These are phyloP conservation scores for Odocoileus virginianus DNA, from an alignment of 2,113 vertebrate species.

Conservation along the genomic window DNA sequence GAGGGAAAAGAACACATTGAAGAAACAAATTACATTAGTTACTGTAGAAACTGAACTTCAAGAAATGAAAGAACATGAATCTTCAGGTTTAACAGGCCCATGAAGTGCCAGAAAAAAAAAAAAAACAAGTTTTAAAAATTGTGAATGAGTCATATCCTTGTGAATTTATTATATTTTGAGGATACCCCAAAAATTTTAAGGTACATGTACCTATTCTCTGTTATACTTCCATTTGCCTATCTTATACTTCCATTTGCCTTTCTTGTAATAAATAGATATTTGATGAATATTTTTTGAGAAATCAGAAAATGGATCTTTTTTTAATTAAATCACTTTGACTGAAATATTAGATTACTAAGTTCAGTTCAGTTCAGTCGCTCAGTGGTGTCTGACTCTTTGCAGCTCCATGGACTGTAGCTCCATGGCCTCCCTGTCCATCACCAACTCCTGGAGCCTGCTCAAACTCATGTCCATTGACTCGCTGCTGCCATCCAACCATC, in stretches of 20 bases:
- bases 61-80: neutral
- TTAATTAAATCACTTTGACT: neutral
- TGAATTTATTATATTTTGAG: neutral
- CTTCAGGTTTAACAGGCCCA: neutral
- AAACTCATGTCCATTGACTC: neutral
- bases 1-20: neutral
- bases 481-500: neutral
- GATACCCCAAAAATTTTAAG: neutral
- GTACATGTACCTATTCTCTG: neutral
- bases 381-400: neutral
- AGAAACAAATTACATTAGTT: neutral
- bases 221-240: neutral
- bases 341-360: neutral
- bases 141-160: neutral
- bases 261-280: neutral
- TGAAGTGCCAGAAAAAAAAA: neutral
- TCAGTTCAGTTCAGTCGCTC: neutral
- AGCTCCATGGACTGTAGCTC: neutral
- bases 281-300: neutral
- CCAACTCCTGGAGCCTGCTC: neutral
- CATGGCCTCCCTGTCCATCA: neutral
- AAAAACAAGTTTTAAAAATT: neutral
- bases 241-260: neutral
- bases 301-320: neutral
- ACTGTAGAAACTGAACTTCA: neutral